Base-by-base conservation (phyloP, 1,140 invertebrate genomes). In the Cephus cinctus region DNA sequence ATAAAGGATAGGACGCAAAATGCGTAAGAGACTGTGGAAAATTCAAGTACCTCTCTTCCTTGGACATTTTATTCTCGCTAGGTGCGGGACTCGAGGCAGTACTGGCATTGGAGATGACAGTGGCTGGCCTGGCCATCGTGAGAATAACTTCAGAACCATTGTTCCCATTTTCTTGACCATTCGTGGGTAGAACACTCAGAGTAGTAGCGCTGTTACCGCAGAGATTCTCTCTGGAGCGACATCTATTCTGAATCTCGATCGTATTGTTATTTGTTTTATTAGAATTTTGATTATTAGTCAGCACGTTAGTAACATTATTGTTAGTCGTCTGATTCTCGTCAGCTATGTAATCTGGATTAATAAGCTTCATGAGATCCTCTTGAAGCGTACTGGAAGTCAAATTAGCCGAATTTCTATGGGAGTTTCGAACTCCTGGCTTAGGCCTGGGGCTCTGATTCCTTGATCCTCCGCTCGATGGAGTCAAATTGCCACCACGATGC, bases 361-460 rank as follows among this genome's bases (percentile, higher is more conserved):
- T 95, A 1, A 96, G 77, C 23, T 88, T 83, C 78, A 94, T 87
- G 2, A 96, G 76, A 63, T 96, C 92, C 67, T 95, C 91, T 75
- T 95, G 88, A 3, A 93, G 74, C 16, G 85, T 89, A 58, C 81
- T 86, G 1, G 80, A 80, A 1, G 79, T 79, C 14, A 85, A 69
- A 67, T 86, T 86, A 2, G 83, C 83, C 11, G 82, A 85, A 58
- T 83, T 82, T 47, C 82, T 61, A 42, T 76, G 73, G 15, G 73
- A 69, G 41, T 69, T 75, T 43, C 80, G 70, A 22, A 81, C 69
- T 18, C 69, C 73, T 3, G 75, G 67, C 34, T 78, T 76, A 2
- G 81, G 80, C 25, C 82, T 62, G 0, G 83, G 83, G 61, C 83
- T 84, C 48, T 84, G 81, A 64, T 83, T 85, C 23, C 82, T 66